phyloP scores from a whole-genome alignment of 2,888 invertebrate genomes.

The Lacanobia oleracea region DNA sequence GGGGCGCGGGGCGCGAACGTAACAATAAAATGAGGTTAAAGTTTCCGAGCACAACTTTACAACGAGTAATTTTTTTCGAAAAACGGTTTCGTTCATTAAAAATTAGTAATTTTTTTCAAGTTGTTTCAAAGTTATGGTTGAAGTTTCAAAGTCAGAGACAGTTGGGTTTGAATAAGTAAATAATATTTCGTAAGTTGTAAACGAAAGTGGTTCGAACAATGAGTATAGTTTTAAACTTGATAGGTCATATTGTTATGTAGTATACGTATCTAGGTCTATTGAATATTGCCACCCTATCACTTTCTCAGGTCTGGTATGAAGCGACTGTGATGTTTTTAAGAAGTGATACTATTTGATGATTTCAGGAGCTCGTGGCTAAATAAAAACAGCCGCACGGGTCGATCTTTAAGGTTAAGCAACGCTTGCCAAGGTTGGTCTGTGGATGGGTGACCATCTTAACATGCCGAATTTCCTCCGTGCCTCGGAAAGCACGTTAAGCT shows the following conservation, averaged over 20 bases:
- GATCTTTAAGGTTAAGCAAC: too few species aligned
- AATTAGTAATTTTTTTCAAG: slow-evolving; percentile 24
- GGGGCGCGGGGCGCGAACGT: slow-evolving; percentile 75
- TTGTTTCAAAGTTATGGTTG: slow-evolving; percentile 22
- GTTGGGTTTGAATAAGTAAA: slow-evolving; percentile 46
- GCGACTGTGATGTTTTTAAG: background rate
- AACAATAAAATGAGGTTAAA: slow-evolving; percentile 88
- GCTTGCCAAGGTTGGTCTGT: too few species aligned
- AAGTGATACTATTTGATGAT: background rate
- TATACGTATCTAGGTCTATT: slow-evolving; percentile 15
- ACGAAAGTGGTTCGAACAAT: slow-evolving; percentile 49
- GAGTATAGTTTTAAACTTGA: slow-evolving; percentile 19
- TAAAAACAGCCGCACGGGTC: too few species aligned
- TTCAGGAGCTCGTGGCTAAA: too few species aligned
- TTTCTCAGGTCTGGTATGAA: background rate
- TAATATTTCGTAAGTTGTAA: slow-evolving; percentile 44
- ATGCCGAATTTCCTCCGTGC: too few species aligned
- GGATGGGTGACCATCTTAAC: too few species aligned
- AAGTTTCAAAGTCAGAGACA: slow-evolving; percentile 46
- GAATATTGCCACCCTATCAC: slow-evolving; percentile 7
- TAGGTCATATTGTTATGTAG: slow-evolving; percentile 1
- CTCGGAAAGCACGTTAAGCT: too few species aligned
- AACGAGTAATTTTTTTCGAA: slow-evolving; percentile 73
- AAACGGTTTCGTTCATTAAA: slow-evolving; percentile 59
- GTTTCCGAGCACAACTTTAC: slow-evolving; percentile 85